Evolutionary conservation across 2,888 invertebrate species (phyloP), one percentile per base, ranked within the genome.

Genomic region (Spatulosminthurus flaviceps): DNA sequence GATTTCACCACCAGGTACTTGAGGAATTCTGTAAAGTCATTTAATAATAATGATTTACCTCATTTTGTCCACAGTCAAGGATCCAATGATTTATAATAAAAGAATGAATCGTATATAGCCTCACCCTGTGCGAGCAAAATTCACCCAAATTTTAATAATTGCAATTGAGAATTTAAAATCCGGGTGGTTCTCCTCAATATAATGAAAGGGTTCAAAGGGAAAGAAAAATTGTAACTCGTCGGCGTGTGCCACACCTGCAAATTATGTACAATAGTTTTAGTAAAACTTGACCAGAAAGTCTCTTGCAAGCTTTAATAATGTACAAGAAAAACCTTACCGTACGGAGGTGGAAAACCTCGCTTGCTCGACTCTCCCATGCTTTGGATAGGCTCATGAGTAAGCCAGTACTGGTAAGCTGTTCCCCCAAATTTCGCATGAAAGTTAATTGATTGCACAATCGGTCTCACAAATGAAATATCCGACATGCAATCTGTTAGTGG

Each of bases 181-280:
- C 21, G 60, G 19, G 1, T 28, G 29, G 13, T 71, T 29, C 7
- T n/a, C 9, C 7, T 51, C 71, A 78, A 78, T 78, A 24, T 34
- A 61, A 1, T 71, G 78, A n/a, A 60, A 60, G 0, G 60, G 71
- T 16, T 61, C 64, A 24, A 70, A 78, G 0, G 78, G 71, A 29
- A 61, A 71, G 22, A 78, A 60, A 11, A 34, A 61, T n/a, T 78
- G 78, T 0, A 78, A 71, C n/a, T 78, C 78, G 29, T 78, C 78
- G 11, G 73, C 73, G 42, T 77, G 77, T 0, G 77, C 77, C 9
- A 67, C 77, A 5, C 77, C 67, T 66, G 22, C 9, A 28, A 67
- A 24, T 5, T n/a, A n/a, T n/a, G n/a, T n/a, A n/a, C n/a, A n/a
- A n/a, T n/a, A n/a, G n/a, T n/a, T n/a, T n/a, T n/a, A 4, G 28